Evolutionary conservation across 2,113 vertebrate genomes (phyloP).

Genomic region (Aepyceros melampus): DNA sequence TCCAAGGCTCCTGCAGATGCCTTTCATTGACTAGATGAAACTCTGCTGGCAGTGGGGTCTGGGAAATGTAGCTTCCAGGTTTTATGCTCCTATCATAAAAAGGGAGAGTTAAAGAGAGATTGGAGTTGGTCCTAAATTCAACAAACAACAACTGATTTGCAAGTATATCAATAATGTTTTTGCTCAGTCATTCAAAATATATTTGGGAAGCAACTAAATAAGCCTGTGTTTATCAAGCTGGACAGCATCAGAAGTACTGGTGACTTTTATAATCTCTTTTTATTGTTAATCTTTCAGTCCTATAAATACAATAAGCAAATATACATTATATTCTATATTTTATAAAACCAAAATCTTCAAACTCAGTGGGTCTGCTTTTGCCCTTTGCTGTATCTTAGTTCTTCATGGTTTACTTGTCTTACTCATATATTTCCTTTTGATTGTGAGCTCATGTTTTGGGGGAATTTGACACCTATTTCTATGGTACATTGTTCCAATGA

Average conservation of each 20-base stretch:
- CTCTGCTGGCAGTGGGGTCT: not conserved
- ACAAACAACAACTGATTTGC: not conserved
- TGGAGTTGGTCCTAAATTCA: not conserved
- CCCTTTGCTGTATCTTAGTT: not conserved
- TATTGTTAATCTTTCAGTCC: not conserved
- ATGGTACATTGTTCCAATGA: not conserved
- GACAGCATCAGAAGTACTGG: not conserved
- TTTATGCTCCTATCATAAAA: not conserved
- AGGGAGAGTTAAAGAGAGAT: not conserved
- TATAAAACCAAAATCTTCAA: not conserved
- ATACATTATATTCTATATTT: not conserved
- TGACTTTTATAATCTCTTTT: not conserved
- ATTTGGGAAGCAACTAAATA: not conserved
- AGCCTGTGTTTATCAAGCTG: not conserved
- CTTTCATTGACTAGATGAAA: not conserved
- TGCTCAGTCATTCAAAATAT: not conserved
- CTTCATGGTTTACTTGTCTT: not conserved
- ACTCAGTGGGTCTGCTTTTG: not conserved
- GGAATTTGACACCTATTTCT: not conserved
- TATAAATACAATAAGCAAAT: not conserved
- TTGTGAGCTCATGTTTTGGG: not conserved
- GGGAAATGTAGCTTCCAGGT: not conserved
- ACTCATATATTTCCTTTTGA: not conserved
- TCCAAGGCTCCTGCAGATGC: not conserved
- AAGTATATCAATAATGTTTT: not conserved